These are phyloP conservation scores for Pheosia gnoma DNA, from an alignment of 2,888 invertebrate species.

Conservation along the genomic window DNA sequence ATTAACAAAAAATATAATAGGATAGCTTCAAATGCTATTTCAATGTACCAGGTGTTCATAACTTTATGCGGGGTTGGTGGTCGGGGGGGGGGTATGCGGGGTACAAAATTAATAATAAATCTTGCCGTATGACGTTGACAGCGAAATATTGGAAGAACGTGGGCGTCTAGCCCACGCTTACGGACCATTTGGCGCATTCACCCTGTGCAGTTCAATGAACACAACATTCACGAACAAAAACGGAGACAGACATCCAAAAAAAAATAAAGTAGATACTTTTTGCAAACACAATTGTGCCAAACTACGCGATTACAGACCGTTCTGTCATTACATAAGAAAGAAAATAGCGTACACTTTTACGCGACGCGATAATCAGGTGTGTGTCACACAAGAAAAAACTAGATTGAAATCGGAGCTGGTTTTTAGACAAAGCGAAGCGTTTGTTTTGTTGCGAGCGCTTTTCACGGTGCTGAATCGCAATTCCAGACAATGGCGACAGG, in stretches of 20 bases:
- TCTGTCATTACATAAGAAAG: conserved; percentile 21
- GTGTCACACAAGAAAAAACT: conserved; percentile 32
- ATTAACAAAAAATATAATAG: too few relatives aligned
- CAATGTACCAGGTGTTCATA: not conserved
- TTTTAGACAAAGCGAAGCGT: conserved; percentile 34
- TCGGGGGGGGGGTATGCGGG: too few relatives aligned
- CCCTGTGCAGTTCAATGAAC: conserved; percentile 58
- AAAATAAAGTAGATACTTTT: conserved; percentile 30
- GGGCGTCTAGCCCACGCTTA: conserved; percentile 50
- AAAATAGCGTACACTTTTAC: conserved; percentile 26
- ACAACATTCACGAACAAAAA: conserved; percentile 46
- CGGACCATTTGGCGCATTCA: conserved; percentile 55
- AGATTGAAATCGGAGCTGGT: conserved; percentile 42
- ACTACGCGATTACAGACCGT: conserved; percentile 19
- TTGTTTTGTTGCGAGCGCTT: conserved; percentile 25
- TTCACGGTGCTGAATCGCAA: conserved; percentile 17
- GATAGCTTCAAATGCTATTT: not conserved
- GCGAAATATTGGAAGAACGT: conserved; percentile 46
- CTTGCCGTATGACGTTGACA: conserved; percentile 28
- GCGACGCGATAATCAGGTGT: conserved; percentile 24
- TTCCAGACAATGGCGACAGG: conserved; percentile 19
- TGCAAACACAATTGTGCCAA: conserved; percentile 19
- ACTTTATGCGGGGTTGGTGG: conserved; percentile 3
- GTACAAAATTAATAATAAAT: conserved; percentile 17
- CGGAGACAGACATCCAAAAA: conserved; percentile 40